These are phyloP conservation scores for Nyctibius grandis DNA, from an alignment of 2,797 vertebrate species.

Conservation along the genomic window DNA sequence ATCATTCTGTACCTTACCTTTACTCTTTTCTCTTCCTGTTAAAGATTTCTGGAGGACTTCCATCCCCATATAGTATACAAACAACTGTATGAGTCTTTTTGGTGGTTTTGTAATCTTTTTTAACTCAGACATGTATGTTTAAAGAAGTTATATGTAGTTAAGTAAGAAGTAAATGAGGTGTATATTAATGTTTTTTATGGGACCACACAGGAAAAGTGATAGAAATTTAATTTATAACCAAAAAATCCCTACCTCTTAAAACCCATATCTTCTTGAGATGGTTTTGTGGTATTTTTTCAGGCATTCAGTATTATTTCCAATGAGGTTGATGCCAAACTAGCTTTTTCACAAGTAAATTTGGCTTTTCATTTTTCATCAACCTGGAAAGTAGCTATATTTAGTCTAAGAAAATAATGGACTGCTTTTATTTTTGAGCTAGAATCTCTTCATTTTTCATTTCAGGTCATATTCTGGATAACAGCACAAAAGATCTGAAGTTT, in stretches of 20 bases:
- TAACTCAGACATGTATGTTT: not conserved
- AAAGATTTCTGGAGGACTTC: not conserved
- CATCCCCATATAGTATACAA: not conserved
- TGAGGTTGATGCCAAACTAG: not conserved
- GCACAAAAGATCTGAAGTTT: slow-evolving; percentile 85
- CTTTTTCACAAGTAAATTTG: not conserved
- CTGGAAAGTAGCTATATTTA: not conserved
- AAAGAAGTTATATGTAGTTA: not conserved
- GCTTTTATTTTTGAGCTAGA: not conserved
- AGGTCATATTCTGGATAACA: slow-evolving; percentile 89
- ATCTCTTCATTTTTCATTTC: not conserved
- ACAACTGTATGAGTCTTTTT: not conserved
- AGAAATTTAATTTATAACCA: not conserved
- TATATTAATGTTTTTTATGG: not conserved
- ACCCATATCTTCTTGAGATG: not conserved
- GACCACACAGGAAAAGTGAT: not conserved
- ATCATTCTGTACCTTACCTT: not conserved
- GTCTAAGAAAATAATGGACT: not conserved
- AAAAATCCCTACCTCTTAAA: not conserved
- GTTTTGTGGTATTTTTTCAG: not conserved
- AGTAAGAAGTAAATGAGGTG: not conserved
- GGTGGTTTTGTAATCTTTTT: not conserved
- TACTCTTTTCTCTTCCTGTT: not conserved
- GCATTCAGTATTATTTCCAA: not conserved
- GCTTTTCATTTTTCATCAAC: not conserved